Conservation (phyloP, 2,113 vertebrate genomes). For the Nymphicus hollandicus region DNA sequence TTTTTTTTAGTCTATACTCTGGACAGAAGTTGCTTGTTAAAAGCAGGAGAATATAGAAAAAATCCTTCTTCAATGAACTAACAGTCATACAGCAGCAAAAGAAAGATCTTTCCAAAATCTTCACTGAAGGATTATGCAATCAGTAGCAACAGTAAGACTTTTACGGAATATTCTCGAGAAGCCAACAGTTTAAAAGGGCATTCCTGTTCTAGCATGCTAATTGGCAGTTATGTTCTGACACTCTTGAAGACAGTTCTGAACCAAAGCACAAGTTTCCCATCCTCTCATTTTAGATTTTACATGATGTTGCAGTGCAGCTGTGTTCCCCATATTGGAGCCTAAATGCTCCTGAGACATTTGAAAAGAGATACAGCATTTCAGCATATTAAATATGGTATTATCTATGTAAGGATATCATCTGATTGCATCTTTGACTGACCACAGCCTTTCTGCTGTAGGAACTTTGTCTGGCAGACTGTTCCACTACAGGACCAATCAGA, state of each 20-base stretch:
- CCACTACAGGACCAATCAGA: background rate
- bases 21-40: background rate
- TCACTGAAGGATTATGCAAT: background rate
- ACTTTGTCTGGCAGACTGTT: background rate
- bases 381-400: background rate
- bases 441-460: background rate
- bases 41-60: background rate
- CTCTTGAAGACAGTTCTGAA: background rate
- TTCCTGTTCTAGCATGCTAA: background rate
- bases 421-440: background rate
- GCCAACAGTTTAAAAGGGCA: background rate
- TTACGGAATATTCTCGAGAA: background rate
- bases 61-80: background rate
- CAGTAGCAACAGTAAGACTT: background rate
- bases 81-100: background rate
- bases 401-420: background rate
- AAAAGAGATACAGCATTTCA: background rate
- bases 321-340: background rate
- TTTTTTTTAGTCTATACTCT: background rate
- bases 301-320: background rate
- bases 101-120: background rate
- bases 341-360: background rate
- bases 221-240: background rate
- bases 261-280: background rate
- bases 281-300: background rate